phyloP scores from a whole-genome alignment of 2,113 vertebrate species.

The Clarias gariepinus region DNA sequence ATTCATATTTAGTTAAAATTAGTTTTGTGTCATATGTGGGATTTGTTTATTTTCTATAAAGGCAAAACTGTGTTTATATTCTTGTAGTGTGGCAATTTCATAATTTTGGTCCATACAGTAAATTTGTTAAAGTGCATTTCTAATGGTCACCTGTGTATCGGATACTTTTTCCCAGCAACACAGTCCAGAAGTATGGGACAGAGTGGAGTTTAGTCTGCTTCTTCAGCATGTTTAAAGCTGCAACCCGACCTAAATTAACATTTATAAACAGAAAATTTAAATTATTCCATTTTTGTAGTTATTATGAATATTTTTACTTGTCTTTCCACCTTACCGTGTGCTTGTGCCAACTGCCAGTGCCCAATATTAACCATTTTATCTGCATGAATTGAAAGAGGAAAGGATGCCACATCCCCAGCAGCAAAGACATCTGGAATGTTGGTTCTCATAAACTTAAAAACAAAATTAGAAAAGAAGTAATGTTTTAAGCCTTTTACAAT shows the following conservation, averaged over 20 bases:
- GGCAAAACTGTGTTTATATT: too few relatives aligned
- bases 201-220: constrained; percentile 69
- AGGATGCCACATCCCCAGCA: constrained; percentile 82
- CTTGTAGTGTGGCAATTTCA: too few relatives aligned
- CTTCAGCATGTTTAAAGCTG: constrained; percentile 82
- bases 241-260: constrained; percentile 73
- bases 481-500: too few relatives aligned
- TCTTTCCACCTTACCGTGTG: constrained; percentile 73
- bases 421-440: constrained; percentile 75
- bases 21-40: too few relatives aligned
- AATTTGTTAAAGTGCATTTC: not conserved
- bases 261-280: not conserved
- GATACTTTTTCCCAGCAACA: constrained; percentile 77
- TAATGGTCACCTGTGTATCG: constrained; percentile 76
- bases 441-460: constrained; percentile 80
- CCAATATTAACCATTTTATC: constrained; percentile 71
- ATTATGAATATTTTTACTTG: not conserved
- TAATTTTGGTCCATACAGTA: too few relatives aligned
- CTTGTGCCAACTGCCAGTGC: constrained; percentile 86
- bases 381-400: constrained; percentile 73
- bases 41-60: too few relatives aligned
- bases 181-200: constrained; percentile 87
- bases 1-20: too few relatives aligned
- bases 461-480: constrained; percentile 2
- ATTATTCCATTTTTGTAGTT: not conserved